These are phyloP conservation scores for Acanthosoma haemorrhoidale DNA, from an alignment of 2,888 invertebrate genomes.

Conservation along the genomic window DNA sequence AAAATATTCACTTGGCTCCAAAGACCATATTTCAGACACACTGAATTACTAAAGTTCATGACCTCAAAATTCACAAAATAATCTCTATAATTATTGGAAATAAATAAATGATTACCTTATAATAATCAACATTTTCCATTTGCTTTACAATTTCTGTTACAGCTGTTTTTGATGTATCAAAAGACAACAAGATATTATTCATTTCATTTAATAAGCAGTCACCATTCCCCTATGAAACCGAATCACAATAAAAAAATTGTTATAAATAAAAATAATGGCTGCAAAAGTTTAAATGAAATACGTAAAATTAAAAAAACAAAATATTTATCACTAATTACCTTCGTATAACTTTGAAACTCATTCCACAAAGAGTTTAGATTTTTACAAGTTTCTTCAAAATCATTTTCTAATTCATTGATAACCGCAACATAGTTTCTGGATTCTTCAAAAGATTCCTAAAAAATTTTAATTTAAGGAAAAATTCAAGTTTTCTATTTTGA, in stretches of 20 bases:
- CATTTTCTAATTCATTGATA: background rate
- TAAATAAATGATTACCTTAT: background rate
- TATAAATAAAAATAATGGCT: background rate
- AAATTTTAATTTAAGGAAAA: background rate
- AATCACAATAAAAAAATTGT: background rate
- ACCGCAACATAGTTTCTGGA: background rate
- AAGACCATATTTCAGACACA: no score
- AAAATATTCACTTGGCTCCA: no score
- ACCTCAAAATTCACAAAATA: no score
- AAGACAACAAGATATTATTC: background rate
- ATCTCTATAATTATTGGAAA: no score
- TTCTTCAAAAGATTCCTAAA: conserved; percentile 21
- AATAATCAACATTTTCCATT: background rate
- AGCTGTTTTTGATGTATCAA: background rate
- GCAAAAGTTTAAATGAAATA: background rate
- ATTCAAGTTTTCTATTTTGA: background rate
- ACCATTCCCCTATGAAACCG: background rate
- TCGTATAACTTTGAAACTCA: background rate
- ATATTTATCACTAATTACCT: background rate
- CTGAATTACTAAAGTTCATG: no score
- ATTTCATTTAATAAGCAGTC: background rate
- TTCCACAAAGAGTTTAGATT: background rate
- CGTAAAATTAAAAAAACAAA: background rate
- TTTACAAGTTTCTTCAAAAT: conserved; percentile 10
- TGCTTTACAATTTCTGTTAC: background rate